These are phyloP conservation scores for Dasysyrphus tricinctus DNA, from an alignment of 2,888 invertebrate genomes.

Conservation along the genomic window DNA sequence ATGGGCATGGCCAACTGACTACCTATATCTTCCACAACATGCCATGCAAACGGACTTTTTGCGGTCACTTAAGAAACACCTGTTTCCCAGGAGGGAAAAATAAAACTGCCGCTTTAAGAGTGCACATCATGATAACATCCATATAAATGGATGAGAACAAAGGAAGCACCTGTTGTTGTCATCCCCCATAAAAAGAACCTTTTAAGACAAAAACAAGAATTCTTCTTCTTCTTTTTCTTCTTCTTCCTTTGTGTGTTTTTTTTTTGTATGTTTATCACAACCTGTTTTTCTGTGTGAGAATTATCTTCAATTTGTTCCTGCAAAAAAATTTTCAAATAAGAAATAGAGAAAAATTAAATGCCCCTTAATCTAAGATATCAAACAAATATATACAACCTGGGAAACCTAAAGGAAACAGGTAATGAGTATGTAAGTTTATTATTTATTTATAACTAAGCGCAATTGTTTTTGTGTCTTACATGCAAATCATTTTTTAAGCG, in stretches of 20 bases:
- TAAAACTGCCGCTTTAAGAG: constrained; percentile 2
- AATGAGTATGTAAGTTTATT: background rate
- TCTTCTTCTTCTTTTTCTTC: too few relatives aligned
- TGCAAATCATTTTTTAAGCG: too few relatives aligned
- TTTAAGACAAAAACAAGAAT: constrained; percentile 2
- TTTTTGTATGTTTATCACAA: background rate
- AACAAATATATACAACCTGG: background rate
- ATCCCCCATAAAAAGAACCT: background rate
- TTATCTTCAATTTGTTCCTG: background rate
- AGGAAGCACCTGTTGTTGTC: constrained; percentile 32
- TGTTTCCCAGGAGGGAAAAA: constrained; percentile 2
- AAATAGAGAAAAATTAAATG: background rate
- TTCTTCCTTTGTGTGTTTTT: constrained; percentile 3
- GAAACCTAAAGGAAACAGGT: background rate
- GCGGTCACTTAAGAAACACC: constrained; percentile 29
- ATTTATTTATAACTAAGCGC: too few relatives aligned
- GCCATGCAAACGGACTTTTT: constrained; percentile 12
- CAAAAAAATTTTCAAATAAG: background rate
- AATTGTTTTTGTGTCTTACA: too few relatives aligned
- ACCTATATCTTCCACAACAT: background rate
- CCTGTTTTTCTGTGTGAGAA: background rate
- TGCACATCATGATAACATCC: background rate
- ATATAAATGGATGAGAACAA: constrained; percentile 20
- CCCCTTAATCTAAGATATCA: background rate
- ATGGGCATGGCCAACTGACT: constrained; percentile 8